These are phyloP conservation scores for Lepidothrix coronata DNA, from an alignment of 2,113 vertebrate genomes.

Conservation along the genomic window DNA sequence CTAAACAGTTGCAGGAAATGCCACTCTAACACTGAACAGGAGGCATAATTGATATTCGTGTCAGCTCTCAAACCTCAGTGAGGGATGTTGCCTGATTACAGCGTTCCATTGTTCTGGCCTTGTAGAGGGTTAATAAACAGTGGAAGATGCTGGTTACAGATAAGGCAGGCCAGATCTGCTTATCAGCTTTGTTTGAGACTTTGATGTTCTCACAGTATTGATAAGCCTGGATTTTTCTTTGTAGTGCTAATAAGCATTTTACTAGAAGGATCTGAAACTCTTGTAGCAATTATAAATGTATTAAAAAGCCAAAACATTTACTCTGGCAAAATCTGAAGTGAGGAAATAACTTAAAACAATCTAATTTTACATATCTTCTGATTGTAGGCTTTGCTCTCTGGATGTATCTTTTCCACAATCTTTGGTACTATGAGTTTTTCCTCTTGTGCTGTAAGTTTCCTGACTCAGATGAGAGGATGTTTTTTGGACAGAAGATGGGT, in stretches of 20 bases:
- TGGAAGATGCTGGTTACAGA: constrained; percentile 4
- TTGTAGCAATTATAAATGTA: constrained; percentile 5
- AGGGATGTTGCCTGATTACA: neutral
- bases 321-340: neutral
- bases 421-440: neutral
- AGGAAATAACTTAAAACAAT: neutral
- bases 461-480: neutral
- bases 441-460: neutral
- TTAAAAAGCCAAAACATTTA: neutral
- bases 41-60: neutral
- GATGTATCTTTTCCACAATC: neutral
- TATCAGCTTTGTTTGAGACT: neutral
- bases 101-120: neutral
- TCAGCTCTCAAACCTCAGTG: neutral
- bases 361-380: neutral
- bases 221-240: constrained; percentile 24
- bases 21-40: neutral
- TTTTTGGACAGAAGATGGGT: neutral
- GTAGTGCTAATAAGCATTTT: constrained; percentile 28
- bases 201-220: constrained; percentile 20
- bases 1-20: neutral
- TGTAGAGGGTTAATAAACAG: constrained; percentile 21
- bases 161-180: neutral
- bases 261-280: neutral
- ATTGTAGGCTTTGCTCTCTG: neutral